phyloP scores from a whole-genome alignment of 2,888 invertebrate species.

The Chironomus tentans region DNA sequence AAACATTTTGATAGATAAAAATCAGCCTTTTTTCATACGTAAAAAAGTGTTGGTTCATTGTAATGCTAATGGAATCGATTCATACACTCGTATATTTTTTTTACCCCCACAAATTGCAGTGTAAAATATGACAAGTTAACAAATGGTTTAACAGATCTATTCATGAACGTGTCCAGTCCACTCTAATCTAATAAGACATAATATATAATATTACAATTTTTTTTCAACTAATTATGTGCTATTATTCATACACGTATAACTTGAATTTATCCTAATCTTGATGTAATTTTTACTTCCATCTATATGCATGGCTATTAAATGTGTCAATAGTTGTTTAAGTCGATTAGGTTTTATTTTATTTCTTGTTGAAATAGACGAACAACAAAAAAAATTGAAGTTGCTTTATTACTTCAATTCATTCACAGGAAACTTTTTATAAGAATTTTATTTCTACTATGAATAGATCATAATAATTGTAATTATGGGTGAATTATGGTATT shows the following conservation, averaged over 20 bases:
- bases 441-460: neutral
- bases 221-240: conserved; percentile 8
- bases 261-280: conserved; percentile 3
- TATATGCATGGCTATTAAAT: too few species aligned
- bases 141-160: conserved; percentile 1
- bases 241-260: neutral
- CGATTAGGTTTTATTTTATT: neutral
- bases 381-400: too few species aligned
- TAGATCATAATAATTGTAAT: conserved; percentile 22
- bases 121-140: conserved; percentile 20
- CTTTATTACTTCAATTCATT: too few species aligned
- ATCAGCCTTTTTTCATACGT: neutral
- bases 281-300: neutral
- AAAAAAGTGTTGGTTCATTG: conserved; percentile 21
- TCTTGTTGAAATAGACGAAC: too few species aligned
- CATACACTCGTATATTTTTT: neutral
- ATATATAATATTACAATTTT: neutral
- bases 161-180: too few species aligned
- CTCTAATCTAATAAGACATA: neutral
- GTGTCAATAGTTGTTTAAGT: conserved; percentile 20
- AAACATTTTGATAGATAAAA: conserved; percentile 23
- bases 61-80: conserved; percentile 4
- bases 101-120: conserved; percentile 6
- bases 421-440: too few species aligned
- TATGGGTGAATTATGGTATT: conserved; percentile 21